These are phyloP conservation scores for Rallus limicola DNA, from an alignment of 2,113 vertebrate species.

Conservation along the genomic window DNA sequence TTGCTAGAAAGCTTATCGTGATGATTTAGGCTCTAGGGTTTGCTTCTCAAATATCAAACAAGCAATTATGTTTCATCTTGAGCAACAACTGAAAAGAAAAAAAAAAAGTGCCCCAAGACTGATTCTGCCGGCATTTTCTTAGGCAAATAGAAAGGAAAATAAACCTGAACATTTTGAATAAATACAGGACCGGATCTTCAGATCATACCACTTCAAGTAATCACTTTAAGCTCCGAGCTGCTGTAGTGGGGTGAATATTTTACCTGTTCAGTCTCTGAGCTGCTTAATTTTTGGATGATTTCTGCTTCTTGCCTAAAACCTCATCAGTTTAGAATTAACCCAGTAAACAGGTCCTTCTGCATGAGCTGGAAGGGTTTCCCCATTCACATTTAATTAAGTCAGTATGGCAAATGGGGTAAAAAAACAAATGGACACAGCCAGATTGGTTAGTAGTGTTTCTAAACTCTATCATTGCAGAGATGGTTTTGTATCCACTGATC, in stretches of 20 bases:
- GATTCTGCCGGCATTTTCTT: neutral
- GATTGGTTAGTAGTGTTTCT: neutral
- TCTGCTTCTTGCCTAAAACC: neutral
- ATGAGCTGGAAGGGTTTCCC: neutral
- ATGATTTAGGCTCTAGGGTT: neutral
- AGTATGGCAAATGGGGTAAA: neutral
- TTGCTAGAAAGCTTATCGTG: neutral
- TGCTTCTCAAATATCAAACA: neutral
- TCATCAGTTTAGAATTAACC: neutral
- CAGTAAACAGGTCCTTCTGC: neutral
- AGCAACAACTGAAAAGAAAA: neutral
- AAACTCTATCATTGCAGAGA: accelerated
- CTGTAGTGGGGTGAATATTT: neutral
- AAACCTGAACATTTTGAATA: neutral
- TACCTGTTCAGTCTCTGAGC: neutral
- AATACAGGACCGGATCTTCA: neutral
- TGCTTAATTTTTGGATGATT: neutral
- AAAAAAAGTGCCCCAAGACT: neutral
- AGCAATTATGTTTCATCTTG: neutral
- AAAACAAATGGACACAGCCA: neutral
- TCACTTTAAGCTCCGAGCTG: neutral
- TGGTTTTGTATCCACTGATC: neutral
- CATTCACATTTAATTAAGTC: neutral
- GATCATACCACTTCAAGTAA: neutral
- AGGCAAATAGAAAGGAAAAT: neutral